These are phyloP conservation scores for Huso huso DNA, from an alignment of 2,797 vertebrate genomes.

Conservation along the genomic window DNA sequence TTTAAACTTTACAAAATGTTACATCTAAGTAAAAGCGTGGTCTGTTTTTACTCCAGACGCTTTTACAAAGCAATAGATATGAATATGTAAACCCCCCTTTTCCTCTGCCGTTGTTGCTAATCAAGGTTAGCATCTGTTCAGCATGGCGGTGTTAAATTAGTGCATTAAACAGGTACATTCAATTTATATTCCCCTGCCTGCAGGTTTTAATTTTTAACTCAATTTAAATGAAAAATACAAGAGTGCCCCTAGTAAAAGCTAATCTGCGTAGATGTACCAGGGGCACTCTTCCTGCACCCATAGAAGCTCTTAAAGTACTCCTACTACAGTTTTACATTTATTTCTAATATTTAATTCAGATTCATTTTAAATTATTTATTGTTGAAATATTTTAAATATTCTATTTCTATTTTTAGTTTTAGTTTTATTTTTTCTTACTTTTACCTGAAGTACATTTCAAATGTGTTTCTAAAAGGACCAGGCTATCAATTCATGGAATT, in stretches of 20 bases:
- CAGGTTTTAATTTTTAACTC: constrained; percentile 66
- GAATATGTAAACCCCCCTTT: constrained; percentile 26
- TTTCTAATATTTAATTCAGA: constrained; percentile 16
- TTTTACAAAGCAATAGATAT: constrained; percentile 36
- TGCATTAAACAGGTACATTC: constrained; percentile 52
- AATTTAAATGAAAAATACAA: constrained; percentile 64
- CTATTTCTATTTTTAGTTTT: too few relatives aligned
- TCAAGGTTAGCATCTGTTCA: constrained; percentile 48
- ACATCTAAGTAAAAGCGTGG: constrained; percentile 22
- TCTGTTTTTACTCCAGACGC: constrained; percentile 50
- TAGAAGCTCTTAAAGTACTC: background rate
- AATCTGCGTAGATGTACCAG: constrained; percentile 17
- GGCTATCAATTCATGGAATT: too few relatives aligned
- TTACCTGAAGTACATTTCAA: constrained; percentile 55
- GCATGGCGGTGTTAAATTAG: constrained; percentile 38
- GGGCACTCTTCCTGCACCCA: constrained; percentile 17
- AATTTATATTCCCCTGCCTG: constrained; percentile 27
- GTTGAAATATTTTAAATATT: too few relatives aligned
- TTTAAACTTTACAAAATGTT: background rate
- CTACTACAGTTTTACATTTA: constrained; percentile 15
- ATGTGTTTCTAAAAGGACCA: constrained; percentile 56
- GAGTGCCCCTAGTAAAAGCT: constrained; percentile 32
- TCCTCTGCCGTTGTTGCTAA: constrained; percentile 35
- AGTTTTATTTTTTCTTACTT: constrained; percentile 21
- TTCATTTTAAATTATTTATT: constrained; percentile 8